Evolutionary conservation across 2,797 vertebrate genomes (phyloP), one percentile per base, ranked within the genome.

Genomic region (Microctenopoma stevenorrisi): DNA sequence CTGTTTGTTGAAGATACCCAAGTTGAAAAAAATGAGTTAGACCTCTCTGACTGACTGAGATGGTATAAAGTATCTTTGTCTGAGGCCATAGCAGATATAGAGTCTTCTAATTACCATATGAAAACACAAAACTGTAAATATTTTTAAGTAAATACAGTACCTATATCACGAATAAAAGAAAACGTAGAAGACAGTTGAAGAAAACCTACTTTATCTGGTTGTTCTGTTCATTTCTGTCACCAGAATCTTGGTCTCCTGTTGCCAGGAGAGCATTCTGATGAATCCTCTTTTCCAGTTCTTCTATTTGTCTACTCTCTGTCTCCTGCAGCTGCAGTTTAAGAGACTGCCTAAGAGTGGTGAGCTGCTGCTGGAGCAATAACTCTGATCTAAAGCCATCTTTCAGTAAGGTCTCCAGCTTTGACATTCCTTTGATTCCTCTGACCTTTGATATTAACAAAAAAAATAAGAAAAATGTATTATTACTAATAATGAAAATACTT

Each of bases 241-340:
- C 82, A 6, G 74, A 74, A 10, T 62, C 18, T 50, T 43, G 58
- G 8, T 76, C 63, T 28, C 54, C 86, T 64, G 69, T 69, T 42
- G 82, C 86, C 18, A 94, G 87, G 28, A 89, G 73, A 38, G 88
- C 74, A 47, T 94, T 86, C 68, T 88, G 84, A 51, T 87, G 52
- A 46, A 95, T 88, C 71, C 92, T 90, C 64, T 65, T 93, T 40
- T 93, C 92, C 37, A 94, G 86, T 44, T 89, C 86, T 51, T 89
- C 79, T 57, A 35, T 82, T 59, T 91, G 91, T 11, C 80, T 81
- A n/a, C 48, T 80, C 43, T 81, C 79, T 47, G 88, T 65, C 79
- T 94, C 92, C 78, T 93, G 79, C 18, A 95, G 88, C 79, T 92
- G 87, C 50, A 85, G 83, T 22, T 49, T 83, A 22, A 91, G 84